Evolutionary conservation across 1,140 invertebrate genomes (phyloP).

Genomic region (Trachymyrmex septentrionalis): DNA sequence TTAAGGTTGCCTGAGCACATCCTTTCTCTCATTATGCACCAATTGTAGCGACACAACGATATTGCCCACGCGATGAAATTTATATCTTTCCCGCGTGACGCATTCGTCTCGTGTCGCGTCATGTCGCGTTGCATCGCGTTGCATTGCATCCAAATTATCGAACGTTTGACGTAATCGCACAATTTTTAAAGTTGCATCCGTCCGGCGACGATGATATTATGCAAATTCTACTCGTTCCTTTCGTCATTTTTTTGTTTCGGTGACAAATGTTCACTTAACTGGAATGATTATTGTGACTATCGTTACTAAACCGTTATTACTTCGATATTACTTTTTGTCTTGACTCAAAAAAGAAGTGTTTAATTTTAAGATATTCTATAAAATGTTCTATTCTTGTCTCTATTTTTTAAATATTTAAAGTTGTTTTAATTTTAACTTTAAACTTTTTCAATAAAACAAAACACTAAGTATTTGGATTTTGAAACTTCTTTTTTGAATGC

Average conservation of each 20-base stretch:
- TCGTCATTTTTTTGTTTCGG: conserved; percentile 43
- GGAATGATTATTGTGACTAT: conserved; percentile 4
- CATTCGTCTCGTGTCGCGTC: conserved; percentile 15
- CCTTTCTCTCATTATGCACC: conserved; percentile 59
- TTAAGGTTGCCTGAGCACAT: conserved; percentile 30
- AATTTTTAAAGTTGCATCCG: conserved; percentile 65
- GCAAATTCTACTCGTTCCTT: conserved; percentile 33
- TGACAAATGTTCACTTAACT: conserved; percentile 48
- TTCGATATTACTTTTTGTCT: not conserved
- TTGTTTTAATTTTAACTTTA: too few relatives aligned
- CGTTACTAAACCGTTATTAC: too few relatives aligned
- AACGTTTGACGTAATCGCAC: conserved; percentile 62
- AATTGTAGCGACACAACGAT: conserved; percentile 49
- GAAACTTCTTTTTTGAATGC: too few relatives aligned
- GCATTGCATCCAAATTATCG: conserved; percentile 1
- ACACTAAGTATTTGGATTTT: too few relatives aligned
- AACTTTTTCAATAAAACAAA: too few relatives aligned
- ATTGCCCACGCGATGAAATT: conserved; percentile 65
- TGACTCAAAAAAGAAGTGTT: too few relatives aligned
- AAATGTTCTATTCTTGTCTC: too few relatives aligned
- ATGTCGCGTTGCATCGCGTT: not conserved
- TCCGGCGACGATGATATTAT: conserved; percentile 23
- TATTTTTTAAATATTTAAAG: too few relatives aligned
- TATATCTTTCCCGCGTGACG: conserved; percentile 57
- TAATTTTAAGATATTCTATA: too few relatives aligned